These are phyloP conservation scores for Pediacus dermestoides DNA, from an alignment of 2,888 invertebrate species.

Conservation along the genomic window DNA sequence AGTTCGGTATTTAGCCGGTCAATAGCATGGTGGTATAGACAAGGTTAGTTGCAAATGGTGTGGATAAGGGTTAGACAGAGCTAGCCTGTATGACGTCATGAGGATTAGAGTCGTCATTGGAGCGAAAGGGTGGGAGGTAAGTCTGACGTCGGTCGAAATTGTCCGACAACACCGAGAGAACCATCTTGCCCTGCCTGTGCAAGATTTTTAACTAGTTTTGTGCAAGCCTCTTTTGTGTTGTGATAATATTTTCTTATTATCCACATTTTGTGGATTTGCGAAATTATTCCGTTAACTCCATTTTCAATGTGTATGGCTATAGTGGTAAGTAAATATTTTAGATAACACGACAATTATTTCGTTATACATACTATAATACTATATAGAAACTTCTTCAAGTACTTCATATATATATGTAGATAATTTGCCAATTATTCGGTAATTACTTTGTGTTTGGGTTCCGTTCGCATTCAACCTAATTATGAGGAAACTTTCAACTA, in stretches of 20 bases:
- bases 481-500: too few relatives aligned
- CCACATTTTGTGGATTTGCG: slow-evolving; percentile 36
- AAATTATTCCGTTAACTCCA: slow-evolving; percentile 33
- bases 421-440: too few relatives aligned
- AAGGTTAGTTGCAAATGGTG: too few relatives aligned
- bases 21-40: too few relatives aligned
- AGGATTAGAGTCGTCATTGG: background rate
- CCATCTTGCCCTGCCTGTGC: slow-evolving; percentile 29
- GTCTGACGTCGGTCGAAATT: slow-evolving; percentile 36
- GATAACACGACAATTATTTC: too few relatives aligned
- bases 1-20: too few relatives aligned
- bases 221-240: slow-evolving; percentile 31
- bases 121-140: slow-evolving; percentile 19
- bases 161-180: slow-evolving; percentile 24
- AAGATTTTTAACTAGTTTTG: slow-evolving; percentile 22
- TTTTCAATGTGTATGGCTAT: slow-evolving; percentile 45
- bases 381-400: too few relatives aligned
- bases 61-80: too few relatives aligned
- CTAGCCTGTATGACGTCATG: slow-evolving; percentile 4
- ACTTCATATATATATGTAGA: too few relatives aligned
- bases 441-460: too few relatives aligned
- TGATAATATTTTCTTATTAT: slow-evolving; percentile 29
- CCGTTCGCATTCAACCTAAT: too few relatives aligned
- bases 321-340: slow-evolving; percentile 32
- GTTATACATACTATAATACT: too few relatives aligned